These are phyloP conservation scores for Azemiops feae DNA, from an alignment of 2,113 vertebrate species.

Conservation along the genomic window DNA sequence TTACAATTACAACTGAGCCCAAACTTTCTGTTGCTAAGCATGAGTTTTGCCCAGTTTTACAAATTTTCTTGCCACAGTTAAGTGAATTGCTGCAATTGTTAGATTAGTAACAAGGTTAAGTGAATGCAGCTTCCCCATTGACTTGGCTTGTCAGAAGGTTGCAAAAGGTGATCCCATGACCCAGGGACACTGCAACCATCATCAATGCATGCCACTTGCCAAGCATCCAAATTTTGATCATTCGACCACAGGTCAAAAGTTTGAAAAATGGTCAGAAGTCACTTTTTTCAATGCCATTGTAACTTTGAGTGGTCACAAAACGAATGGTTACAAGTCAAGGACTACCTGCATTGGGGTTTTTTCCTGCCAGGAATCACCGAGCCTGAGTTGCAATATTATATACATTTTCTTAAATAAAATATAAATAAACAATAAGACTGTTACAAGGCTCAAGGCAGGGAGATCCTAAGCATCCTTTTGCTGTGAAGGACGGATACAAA, in stretches of 20 bases:
- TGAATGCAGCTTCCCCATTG: neutral
- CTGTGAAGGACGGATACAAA: neutral
- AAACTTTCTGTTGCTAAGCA: neutral
- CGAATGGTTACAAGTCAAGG: neutral
- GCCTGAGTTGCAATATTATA: neutral
- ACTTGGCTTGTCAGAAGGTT: neutral
- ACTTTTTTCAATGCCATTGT: neutral
- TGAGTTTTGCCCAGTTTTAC: neutral
- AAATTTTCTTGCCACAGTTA: neutral
- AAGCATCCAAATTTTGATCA: neutral
- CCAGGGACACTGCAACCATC: neutral
- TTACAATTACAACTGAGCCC: neutral
- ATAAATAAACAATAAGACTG: neutral
- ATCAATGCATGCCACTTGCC: neutral
- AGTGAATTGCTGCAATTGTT: neutral
- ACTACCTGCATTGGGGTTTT: neutral
- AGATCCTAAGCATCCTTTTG: neutral
- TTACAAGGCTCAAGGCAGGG: neutral
- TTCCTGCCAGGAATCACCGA: neutral
- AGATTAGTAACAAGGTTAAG: neutral
- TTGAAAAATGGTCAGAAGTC: neutral
- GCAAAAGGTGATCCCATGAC: neutral
- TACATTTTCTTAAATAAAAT: neutral
- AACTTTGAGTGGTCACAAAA: neutral
- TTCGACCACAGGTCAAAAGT: neutral